A percentile compares a stretch with the other conserved stretches of the same genome.
Conservation (phyloP, 1,140 invertebrate genomes). For the Solen grandis region DNA sequence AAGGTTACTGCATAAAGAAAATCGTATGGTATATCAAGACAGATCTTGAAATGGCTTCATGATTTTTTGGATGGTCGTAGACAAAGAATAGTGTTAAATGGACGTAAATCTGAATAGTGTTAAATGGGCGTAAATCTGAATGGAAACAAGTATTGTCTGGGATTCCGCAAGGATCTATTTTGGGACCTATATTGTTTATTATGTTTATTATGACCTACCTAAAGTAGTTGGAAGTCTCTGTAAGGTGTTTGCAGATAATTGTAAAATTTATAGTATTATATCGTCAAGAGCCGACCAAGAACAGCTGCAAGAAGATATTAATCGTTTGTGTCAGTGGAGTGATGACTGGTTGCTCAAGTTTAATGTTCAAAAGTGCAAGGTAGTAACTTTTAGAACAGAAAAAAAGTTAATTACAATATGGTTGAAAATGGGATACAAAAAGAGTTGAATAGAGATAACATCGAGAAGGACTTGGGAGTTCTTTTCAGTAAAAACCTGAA, state of each 20-base stretch:
- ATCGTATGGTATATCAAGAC: constrained; percentile 6
- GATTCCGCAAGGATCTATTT: constrained; percentile 34
- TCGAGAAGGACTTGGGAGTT: constrained; percentile 34
- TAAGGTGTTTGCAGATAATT: constrained; percentile 49
- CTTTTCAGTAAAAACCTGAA: constrained; percentile 13
- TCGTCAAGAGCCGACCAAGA: not conserved
- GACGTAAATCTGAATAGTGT: constrained; percentile 2
- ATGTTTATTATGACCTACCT: constrained; percentile 49
- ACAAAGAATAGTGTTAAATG: too few relatives aligned
- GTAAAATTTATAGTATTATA: constrained; percentile 23
- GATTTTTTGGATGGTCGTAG: constrained; percentile 11
- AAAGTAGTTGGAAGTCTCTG: not conserved
- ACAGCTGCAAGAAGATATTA: constrained; percentile 21
- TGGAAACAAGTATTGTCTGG: not conserved
- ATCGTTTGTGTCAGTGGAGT: constrained; percentile 18
- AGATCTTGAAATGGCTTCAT: constrained; percentile 3
- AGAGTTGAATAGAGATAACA: not conserved
- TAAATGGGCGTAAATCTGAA: constrained; percentile 25
- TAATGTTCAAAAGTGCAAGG: constrained; percentile 40
- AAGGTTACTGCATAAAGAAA: constrained; percentile 6
- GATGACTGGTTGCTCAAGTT: constrained; percentile 42
- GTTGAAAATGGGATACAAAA: not conserved
- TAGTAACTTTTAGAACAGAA: constrained; percentile 1
- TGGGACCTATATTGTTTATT: constrained; percentile 37
- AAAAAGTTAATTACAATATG: constrained; percentile 9